These are phyloP conservation scores for Otus scops DNA, from an alignment of 2,797 vertebrate genomes.

Conservation along the genomic window DNA sequence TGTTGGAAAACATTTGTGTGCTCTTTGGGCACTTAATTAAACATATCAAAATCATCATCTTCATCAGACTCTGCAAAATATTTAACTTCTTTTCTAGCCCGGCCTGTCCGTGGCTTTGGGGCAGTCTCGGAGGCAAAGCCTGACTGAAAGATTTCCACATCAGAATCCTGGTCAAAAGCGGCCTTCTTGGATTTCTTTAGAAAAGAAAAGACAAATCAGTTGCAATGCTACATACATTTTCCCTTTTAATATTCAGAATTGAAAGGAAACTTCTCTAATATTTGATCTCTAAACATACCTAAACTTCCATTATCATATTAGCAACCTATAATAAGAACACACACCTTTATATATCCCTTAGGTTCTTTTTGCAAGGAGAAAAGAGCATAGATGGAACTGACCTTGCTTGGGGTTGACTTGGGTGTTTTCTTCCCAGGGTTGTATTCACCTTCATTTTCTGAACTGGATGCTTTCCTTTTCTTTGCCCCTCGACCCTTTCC, in stretches of 20 bases:
- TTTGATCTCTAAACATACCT: neutral
- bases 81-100: slow-evolving; percentile 93
- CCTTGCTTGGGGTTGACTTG: slow-evolving; percentile 80
- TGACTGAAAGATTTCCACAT: slow-evolving; percentile 83
- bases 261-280: neutral
- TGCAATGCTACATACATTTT: no score
- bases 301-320: no score
- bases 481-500: slow-evolving; percentile 91
- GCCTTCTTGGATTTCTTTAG: slow-evolving; percentile 88
- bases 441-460: slow-evolving; percentile 92
- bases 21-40: slow-evolving; percentile 85
- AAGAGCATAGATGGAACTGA: slow-evolving; percentile 52
- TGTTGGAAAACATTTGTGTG: slow-evolving; percentile 79
- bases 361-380: neutral
- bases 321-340: fast-evolving
- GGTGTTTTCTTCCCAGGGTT: slow-evolving; percentile 86
- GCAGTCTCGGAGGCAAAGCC: slow-evolving; percentile 72
- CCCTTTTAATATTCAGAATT: neutral
- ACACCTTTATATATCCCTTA: neutral
- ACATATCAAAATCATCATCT: slow-evolving; percentile 91
- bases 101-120: slow-evolving; percentile 84
- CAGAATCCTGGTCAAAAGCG: slow-evolving; percentile 81
- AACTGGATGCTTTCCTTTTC: slow-evolving; percentile 93
- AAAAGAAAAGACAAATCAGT: neutral
- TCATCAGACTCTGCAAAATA: slow-evolving; percentile 94